Conservation (phyloP, 2,888 invertebrate species). For the Macrosoma leucophasiata region DNA sequence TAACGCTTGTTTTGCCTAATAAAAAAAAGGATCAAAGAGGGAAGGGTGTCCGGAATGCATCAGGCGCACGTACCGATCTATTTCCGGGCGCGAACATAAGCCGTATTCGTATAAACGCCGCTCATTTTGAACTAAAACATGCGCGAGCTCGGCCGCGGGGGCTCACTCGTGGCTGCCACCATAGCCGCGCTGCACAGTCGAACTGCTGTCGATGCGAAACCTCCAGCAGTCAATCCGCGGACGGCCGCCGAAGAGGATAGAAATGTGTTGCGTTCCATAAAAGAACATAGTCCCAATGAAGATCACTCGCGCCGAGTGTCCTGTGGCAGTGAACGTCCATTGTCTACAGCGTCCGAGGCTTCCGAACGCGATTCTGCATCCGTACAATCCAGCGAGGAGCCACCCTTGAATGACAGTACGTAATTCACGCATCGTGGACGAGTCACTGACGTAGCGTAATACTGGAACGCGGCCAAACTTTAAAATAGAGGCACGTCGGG, state of each 20-base stretch:
- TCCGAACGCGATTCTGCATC: slow-evolving; percentile 68
- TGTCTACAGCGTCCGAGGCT: slow-evolving; percentile 67
- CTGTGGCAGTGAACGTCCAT: slow-evolving; percentile 60
- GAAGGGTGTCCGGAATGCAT: slow-evolving; percentile 62
- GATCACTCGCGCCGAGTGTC: slow-evolving; percentile 50
- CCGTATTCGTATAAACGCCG: slow-evolving; percentile 59
- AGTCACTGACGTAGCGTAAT: slow-evolving; percentile 64
- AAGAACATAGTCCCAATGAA: slow-evolving; percentile 41
- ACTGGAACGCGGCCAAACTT: slow-evolving; percentile 70
- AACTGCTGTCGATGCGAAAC: slow-evolving; percentile 50
- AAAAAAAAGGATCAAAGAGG: slow-evolving; percentile 48
- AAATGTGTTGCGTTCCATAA: slow-evolving; percentile 37
- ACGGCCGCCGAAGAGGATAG: slow-evolving; percentile 41
- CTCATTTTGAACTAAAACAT: slow-evolving; percentile 71
- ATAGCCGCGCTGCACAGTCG: slow-evolving; percentile 67
- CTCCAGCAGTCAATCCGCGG: slow-evolving; percentile 47
- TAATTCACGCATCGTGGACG: slow-evolving; percentile 57
- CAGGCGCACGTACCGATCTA: slow-evolving; percentile 62
- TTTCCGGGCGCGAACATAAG: slow-evolving; percentile 69
- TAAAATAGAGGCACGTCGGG: slow-evolving; percentile 68
- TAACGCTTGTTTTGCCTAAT: slow-evolving; percentile 14
- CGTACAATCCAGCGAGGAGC: slow-evolving; percentile 70
- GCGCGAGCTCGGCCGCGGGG: slow-evolving; percentile 73
- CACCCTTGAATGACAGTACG: slow-evolving; percentile 69
- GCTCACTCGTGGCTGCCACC: slow-evolving; percentile 77